Conservation (phyloP, 2,888 invertebrate genomes). For the Andrena camellia region DNA sequence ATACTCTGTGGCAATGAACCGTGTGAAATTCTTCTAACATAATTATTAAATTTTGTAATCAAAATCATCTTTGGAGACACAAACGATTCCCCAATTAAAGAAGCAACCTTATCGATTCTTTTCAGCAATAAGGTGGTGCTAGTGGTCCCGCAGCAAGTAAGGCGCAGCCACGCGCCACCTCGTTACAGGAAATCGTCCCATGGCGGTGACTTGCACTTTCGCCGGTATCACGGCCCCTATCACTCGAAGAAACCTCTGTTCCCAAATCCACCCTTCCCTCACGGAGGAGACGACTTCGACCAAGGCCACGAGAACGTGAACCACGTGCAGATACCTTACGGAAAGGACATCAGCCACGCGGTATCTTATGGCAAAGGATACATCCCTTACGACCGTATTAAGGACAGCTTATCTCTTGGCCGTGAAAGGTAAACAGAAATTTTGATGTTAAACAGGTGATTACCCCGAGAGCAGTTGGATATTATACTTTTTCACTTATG, state of each 20-base stretch:
- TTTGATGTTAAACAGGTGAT: not conserved
- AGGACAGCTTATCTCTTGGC: slow-evolving; percentile 59
- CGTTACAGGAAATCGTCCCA: slow-evolving; percentile 63
- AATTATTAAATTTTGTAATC: not conserved
- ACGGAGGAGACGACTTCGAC: slow-evolving; percentile 78
- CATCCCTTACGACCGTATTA: slow-evolving; percentile 77
- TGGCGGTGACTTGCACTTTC: slow-evolving; percentile 34
- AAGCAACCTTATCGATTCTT: not conserved
- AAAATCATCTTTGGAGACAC: not conserved
- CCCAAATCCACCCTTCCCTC: slow-evolving; percentile 58
- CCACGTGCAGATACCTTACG: slow-evolving; percentile 77
- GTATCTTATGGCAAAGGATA: slow-evolving; percentile 79
- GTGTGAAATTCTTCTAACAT: not conserved
- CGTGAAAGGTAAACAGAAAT: slow-evolving; percentile 58
- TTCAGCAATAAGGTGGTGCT: slow-evolving; percentile 76
- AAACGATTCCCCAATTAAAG: not conserved
- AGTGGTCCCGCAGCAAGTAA: slow-evolving; percentile 75
- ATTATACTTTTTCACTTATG: no score
- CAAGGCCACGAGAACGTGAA: slow-evolving; percentile 74
- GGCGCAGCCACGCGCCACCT: slow-evolving; percentile 68
- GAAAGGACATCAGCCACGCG: slow-evolving; percentile 75
- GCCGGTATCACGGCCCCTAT: slow-evolving; percentile 38
- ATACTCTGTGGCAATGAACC: not conserved
- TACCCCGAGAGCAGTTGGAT: not conserved
- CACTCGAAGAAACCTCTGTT: slow-evolving; percentile 37